Evolutionary conservation across 1,140 invertebrate genomes (phyloP), one percentile per base, ranked within the genome.

Genomic region (Eciton burchellii): DNA sequence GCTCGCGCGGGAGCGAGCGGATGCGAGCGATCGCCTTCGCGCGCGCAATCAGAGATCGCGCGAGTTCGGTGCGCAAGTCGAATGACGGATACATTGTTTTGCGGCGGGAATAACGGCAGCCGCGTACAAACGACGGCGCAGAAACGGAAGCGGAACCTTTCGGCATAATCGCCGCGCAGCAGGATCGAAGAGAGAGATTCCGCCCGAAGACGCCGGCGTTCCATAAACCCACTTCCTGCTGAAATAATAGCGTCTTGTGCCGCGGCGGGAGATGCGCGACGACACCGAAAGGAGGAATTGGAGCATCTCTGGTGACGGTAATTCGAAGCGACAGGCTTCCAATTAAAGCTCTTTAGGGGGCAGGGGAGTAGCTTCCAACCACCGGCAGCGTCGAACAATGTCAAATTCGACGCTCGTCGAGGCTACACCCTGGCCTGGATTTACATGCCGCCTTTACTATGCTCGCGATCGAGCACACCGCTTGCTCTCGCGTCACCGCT

Each of bases 311-410:
- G 81, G 88, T 87, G 88, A 91, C 89, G 88, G 87, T 91, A 89
- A 91, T 92, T 91, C 68, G 88, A 89, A 88, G 86, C 86, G 90
- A 91, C 90, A 89, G 87, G 84, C 87, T 90, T 91, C 86, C 90
- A 91, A 92, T 91, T 91, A 88, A 90, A 89, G 89, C 87, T 91
- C 89, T 89, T 89, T 90, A 85, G 71, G 85, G 56, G 76, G 79
- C 76, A n/a, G 68, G 62, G 12, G 73, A 62, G 49, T 21, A 66
- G 76, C 54, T 81, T 47, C 77, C 43, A 43, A 63, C 77, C 56
- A 26, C 19, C 49, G 56, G 43, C 70, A 79, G 59, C 49, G 49
- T 59, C 70, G 85, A 89, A 89, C 88, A 89, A 89, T 89, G 88
- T 87, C 81, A 83, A 83, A 89, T 83, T 83, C 85, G 84, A 56